Base-by-base conservation (phyloP, 2,888 invertebrate genomes). In the Seira ritae region DNA sequence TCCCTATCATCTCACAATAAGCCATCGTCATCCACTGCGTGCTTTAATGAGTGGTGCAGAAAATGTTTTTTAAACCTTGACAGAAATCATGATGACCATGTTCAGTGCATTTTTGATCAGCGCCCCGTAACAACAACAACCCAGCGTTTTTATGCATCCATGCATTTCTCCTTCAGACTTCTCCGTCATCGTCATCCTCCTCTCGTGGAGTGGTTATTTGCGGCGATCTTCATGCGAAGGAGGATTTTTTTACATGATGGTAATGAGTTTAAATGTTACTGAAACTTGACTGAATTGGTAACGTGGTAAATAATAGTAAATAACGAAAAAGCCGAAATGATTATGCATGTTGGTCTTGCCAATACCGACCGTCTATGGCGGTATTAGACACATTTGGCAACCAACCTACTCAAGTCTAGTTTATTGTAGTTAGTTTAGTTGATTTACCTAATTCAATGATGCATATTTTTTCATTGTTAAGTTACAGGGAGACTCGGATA, bases 51-150 rank as follows among this genome's bases (percentile, higher is more conserved):
- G 55, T 55, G 55, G 55, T 55, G 17, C 55, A 55, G 55, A 55
- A 17, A 55, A 15, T 17, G 55, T 17, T 55, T 60, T 70, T 71
- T 42, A 78, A 78, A 71, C 78, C 78, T 78, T 78, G 78, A 78
- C 78, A 31, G 71, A 78, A 71, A 71, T 71, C 67, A 10, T 22
- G 23, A 23, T 65, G 65, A 65, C 65, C 20, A 67, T 23, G 20
- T 67, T 42, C 60, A 81, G 65, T 81, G 80, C 80, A 81, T 70
- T 75, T 81, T 81, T 81, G 70, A 81, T 75, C 75, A 81, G 80
- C 55, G 50, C 80, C 80, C 80, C 80, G 80, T 81, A 81, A 81
- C 80, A 81, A 75, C 31, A 31, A 31, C 31, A 81, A 55, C 71
- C 42, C 17, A 55, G 17, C 15, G 3, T 55, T 55, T 55, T 70